Conservation (phyloP, 2,113 vertebrate genomes). For the Microtus richardsoni region DNA sequence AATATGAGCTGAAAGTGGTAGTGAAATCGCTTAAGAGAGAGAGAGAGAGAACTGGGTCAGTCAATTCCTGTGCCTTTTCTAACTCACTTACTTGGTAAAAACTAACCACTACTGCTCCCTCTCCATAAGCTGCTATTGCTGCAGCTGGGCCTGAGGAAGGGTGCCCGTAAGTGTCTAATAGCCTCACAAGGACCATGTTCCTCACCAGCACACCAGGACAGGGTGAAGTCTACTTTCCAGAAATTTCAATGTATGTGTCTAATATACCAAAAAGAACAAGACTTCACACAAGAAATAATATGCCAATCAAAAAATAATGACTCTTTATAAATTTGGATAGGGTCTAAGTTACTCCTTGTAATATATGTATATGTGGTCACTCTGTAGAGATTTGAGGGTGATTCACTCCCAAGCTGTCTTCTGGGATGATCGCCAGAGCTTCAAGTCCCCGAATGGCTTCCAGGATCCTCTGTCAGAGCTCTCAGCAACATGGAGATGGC, state of each 20-base stretch:
- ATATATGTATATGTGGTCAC: not conserved
- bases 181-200: not conserved
- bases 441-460: not conserved
- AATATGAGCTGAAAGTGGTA: not conserved
- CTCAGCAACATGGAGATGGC: not conserved
- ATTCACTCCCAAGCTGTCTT: not conserved
- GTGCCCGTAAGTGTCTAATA: not conserved
- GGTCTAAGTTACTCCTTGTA: not conserved
- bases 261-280: not conserved
- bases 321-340: conserved; percentile 65
- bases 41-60: not conserved
- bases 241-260: not conserved
- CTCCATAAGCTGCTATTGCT: not conserved
- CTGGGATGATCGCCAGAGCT: conserved; percentile 3
- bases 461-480: not conserved
- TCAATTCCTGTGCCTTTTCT: not conserved
- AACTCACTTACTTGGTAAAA: not conserved
- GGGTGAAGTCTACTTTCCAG: not conserved
- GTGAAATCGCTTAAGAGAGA: not conserved
- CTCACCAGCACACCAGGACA: not conserved
- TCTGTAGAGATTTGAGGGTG: not conserved
- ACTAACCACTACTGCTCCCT: not conserved
- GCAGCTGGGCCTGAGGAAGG: too few relatives aligned
- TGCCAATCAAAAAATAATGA: conserved; percentile 36
- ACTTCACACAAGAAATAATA: conserved; percentile 53